Conservation (phyloP, 1,140 invertebrate genomes). For the Drosophila kepulauana region DNA sequence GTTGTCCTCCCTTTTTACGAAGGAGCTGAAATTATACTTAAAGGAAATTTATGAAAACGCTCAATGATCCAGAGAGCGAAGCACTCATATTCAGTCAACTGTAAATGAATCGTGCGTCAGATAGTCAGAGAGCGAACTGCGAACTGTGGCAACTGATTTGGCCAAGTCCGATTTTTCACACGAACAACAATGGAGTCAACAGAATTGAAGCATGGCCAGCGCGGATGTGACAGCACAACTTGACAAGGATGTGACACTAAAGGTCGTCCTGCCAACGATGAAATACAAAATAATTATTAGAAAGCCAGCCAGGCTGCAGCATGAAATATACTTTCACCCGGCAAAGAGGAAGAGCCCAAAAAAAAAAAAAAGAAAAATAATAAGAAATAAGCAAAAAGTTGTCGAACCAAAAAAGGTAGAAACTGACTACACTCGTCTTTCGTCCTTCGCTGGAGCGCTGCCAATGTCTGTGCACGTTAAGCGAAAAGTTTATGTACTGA, state of each 20-base stretch:
- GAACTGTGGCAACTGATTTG: constrained; percentile 36
- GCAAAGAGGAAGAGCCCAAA: constrained; percentile 3
- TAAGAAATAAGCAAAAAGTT: constrained; percentile 24
- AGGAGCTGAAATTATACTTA: constrained; percentile 62
- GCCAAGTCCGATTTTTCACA: constrained; percentile 73
- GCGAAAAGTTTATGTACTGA: constrained; percentile 84
- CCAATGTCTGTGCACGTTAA: constrained; percentile 49
- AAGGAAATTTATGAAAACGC: constrained; percentile 80
- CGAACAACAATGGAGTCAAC: constrained; percentile 63
- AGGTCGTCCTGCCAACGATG: constrained; percentile 78
- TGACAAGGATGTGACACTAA: constrained; percentile 83
- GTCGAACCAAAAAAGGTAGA: constrained; percentile 48
- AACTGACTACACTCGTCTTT: constrained; percentile 9
- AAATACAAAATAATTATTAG: constrained; percentile 76
- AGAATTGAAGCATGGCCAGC: constrained; percentile 18
- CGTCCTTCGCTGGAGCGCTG: background rate
- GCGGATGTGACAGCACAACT: constrained; percentile 54
- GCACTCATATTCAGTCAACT: constrained; percentile 65
- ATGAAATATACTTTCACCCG: constrained; percentile 50
- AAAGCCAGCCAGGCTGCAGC: constrained; percentile 43
- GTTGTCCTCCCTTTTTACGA: constrained; percentile 4
- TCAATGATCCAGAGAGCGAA: constrained; percentile 75
- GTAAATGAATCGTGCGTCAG: constrained; percentile 71
- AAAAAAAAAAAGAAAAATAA: constrained; percentile 3
- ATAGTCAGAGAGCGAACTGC: constrained; percentile 25